These are phyloP conservation scores for Corydoras maculifer DNA, from an alignment of 2,113 vertebrate species.

Conservation along the genomic window DNA sequence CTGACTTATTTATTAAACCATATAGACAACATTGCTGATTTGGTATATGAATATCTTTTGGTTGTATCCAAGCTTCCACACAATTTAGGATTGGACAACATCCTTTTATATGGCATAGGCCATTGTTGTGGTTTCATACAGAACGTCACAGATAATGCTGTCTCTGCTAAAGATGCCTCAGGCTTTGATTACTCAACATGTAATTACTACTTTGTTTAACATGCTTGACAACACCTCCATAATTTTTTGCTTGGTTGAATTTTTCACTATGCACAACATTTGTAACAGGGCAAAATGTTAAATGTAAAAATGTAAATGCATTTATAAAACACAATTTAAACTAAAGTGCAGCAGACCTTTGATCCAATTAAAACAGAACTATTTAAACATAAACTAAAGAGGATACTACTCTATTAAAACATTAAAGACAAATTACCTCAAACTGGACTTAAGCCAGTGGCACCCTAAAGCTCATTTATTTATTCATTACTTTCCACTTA, in stretches of 20 bases:
- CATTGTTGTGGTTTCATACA: neutral
- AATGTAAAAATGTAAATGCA: neutral
- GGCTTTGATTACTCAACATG: neutral
- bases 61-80: no score
- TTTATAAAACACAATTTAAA: no score
- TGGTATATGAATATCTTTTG: no score
- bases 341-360: no score
- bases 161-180: neutral
- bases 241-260: neutral
- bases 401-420: no score
- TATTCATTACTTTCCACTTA: no score
- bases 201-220: neutral
- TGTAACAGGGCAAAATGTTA: neutral
- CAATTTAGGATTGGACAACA: neutral
- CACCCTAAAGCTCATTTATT: no score
- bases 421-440: no score
- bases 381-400: no score
- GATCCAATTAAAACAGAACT: no score
- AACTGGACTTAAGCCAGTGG: no score
- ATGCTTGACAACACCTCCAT: neutral
- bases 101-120: neutral
- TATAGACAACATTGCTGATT: neutral
- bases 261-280: neutral
- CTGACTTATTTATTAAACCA: neutral
- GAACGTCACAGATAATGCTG: neutral